Evolutionary conservation across 2,888 invertebrate species (phyloP).

Genomic region (Pharmacophagus antenor): DNA sequence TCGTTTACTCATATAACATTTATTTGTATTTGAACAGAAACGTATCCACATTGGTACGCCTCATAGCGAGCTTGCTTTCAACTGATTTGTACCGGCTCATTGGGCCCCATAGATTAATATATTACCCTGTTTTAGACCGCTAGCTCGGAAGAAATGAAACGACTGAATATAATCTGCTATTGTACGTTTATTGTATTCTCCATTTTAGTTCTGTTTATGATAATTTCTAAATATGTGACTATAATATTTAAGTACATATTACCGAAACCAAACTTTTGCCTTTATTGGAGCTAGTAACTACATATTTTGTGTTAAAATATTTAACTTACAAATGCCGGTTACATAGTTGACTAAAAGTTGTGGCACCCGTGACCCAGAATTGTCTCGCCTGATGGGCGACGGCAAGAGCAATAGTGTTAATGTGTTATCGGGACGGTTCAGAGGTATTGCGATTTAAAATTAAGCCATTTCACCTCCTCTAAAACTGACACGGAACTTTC

Average conservation of each 20-base stretch:
- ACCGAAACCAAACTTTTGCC: too few species aligned
- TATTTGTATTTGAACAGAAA: conserved; percentile 2
- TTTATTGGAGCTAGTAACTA: too few species aligned
- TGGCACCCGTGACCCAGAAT: background rate
- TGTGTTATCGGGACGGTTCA: conserved; percentile 13
- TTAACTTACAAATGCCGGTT: too few species aligned
- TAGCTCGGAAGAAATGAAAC: conserved; percentile 22
- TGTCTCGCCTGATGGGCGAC: background rate
- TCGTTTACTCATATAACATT: background rate
- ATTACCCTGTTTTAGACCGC: conserved; percentile 16
- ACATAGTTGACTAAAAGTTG: background rate
- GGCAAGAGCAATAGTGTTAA: conserved; percentile 13
- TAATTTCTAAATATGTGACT: background rate
- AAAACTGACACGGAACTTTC: conserved; percentile 6
- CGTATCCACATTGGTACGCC: conserved; percentile 10
- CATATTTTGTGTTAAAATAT: too few species aligned
- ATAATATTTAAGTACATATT: too few species aligned
- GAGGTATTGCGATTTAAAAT: conserved; percentile 15
- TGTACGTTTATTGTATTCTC: background rate
- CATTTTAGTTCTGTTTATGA: background rate
- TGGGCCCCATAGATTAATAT: conserved; percentile 24
- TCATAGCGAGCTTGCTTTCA: conserved; percentile 13
- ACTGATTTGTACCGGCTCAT: conserved; percentile 22
- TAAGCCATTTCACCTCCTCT: background rate
- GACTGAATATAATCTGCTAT: conserved; percentile 5